Percentiles rank a stretch among this genome's conserved stretches.
phyloP scores from a whole-genome alignment of 2,888 invertebrate genomes.

The Vanessa cardui region DNA sequence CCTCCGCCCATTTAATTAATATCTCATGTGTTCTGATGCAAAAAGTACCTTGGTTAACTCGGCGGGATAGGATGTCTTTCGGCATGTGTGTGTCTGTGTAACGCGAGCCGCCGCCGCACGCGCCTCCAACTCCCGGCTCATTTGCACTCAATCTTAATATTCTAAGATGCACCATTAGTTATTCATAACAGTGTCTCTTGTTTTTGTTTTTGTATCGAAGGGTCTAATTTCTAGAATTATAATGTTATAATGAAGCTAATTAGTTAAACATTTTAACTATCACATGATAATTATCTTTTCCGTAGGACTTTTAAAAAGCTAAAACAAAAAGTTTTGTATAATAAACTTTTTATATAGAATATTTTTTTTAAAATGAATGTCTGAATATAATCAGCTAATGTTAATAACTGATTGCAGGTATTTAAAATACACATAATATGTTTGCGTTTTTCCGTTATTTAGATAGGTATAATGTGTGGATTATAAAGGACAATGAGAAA shows the following conservation, averaged over 20 bases:
- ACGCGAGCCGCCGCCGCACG: constrained; percentile 69
- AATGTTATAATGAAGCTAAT: constrained; percentile 38
- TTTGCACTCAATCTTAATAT: constrained; percentile 72
- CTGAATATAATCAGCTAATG: no score
- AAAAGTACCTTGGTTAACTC: constrained; percentile 65
- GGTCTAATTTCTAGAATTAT: constrained; percentile 41
- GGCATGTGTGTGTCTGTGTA: constrained; percentile 50
- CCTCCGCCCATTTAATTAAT: constrained; percentile 76
- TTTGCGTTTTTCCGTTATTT: no score
- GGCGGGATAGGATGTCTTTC: constrained; percentile 59
- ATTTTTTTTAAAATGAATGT: no score
- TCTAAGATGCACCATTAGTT: constrained; percentile 73
- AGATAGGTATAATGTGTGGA: no score
- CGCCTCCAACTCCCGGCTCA: constrained; percentile 59
- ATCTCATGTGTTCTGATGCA: constrained; percentile 66
- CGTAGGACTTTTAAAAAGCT: not conserved
- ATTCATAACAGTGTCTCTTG: constrained; percentile 64
- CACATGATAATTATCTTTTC: not conserved
- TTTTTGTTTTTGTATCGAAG: constrained; percentile 46
- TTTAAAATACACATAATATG: no score
- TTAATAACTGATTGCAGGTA: no score
- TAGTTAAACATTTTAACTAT: constrained; percentile 42
- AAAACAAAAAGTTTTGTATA: not conserved
- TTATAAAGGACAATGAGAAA: no score
- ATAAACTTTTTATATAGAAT: no score